Evolutionary conservation across 2,797 vertebrate genomes (phyloP).

Genomic region (Syncerus caffer): DNA sequence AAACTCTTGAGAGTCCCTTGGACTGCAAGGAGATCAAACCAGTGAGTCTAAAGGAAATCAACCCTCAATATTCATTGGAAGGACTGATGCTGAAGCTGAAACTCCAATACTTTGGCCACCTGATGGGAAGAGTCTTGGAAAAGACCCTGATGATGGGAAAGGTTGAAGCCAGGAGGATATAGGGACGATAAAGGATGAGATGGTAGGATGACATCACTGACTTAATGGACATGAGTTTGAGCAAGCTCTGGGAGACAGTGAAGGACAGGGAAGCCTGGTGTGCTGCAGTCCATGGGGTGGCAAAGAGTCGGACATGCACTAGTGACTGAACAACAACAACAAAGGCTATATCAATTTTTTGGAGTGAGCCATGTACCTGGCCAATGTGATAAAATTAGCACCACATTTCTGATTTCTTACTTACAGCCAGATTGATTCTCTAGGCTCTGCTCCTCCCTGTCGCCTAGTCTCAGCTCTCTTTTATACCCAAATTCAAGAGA

Average conservation of each 20-base stretch:
- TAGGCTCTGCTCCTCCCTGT: neutral
- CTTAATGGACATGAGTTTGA: neutral
- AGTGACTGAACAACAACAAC: neutral
- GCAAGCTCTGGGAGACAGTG: neutral
- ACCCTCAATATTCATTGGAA: neutral
- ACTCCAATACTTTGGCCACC: neutral
- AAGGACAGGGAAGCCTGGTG: neutral
- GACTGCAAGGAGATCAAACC: neutral
- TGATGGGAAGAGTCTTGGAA: neutral
- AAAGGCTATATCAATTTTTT: neutral
- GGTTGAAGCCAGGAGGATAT: neutral
- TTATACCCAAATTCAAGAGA: neutral
- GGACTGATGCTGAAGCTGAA: neutral
- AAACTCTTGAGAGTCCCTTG: neutral
- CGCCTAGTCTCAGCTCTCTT: neutral
- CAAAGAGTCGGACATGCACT: neutral
- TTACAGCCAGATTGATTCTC: neutral
- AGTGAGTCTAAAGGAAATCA: neutral
- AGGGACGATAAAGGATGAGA: neutral
- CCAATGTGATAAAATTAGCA: neutral
- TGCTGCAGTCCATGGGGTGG: neutral
- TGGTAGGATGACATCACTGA: neutral
- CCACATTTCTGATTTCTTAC: neutral
- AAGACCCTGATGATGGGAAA: neutral
- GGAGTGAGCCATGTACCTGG: neutral